Evolutionary conservation across 30 jellyfish, hydroid and myxozoan species (phyloP).

Genomic region (Haliclystus octoradiatus): DNA sequence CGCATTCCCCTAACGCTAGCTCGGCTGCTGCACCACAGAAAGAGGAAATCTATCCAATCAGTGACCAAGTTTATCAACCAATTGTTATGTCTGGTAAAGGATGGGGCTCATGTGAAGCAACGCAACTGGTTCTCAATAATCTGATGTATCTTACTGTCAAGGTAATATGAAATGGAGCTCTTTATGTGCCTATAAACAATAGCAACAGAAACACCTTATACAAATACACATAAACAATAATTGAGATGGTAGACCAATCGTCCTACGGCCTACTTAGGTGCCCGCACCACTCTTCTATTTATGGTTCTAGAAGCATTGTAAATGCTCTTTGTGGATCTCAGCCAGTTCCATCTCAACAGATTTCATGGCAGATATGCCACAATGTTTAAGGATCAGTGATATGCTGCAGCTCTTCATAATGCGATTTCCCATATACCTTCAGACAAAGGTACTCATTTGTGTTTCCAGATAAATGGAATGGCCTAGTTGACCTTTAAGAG

Average conservation of each 20-base stretch:
- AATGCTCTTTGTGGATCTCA: too few relatives aligned
- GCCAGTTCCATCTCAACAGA: too few relatives aligned
- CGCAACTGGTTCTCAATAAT: constrained; percentile 86
- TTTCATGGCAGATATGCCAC: too few relatives aligned
- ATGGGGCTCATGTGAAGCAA: constrained; percentile 89
- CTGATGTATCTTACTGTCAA: constrained; percentile 80
- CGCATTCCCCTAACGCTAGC: neutral
- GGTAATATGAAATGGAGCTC: constrained; percentile 24
- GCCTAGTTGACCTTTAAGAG: too few relatives aligned
- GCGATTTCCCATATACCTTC: too few relatives aligned
- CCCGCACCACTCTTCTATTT: neutral
- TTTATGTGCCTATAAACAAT: neutral
- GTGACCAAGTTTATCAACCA: constrained; percentile 31
- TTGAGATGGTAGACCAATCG: neutral
- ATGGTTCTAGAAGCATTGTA: too few relatives aligned
- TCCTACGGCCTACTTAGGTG: neutral
- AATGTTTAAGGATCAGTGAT: too few relatives aligned
- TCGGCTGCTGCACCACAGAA: constrained; percentile 10
- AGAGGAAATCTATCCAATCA: constrained; percentile 18
- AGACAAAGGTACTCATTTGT: too few relatives aligned
- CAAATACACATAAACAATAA: neutral
- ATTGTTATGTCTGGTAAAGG: constrained; percentile 65
- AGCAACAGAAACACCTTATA: neutral
- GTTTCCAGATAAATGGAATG: too few relatives aligned
- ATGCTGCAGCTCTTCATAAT: too few relatives aligned